Evolutionary conservation across 1,140 invertebrate genomes (phyloP), one percentile per base, ranked within the genome.

Genomic region (Venturia canescens): DNA sequence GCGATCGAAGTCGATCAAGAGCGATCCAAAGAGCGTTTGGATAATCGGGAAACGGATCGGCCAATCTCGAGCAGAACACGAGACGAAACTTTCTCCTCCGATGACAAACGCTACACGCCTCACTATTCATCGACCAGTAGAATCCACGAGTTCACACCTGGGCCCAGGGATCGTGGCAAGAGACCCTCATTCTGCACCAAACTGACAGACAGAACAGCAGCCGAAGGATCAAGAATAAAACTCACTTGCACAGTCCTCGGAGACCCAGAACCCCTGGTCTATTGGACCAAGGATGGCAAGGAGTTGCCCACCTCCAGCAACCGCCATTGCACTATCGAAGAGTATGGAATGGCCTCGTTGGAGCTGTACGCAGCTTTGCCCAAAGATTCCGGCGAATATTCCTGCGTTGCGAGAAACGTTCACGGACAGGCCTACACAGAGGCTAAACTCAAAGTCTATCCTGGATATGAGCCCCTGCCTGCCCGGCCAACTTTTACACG

Each of bases 161-260:
- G 82, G n/a, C 82, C 82, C 34, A 69, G 77, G 82, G 91, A 93
- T 89, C 89, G 91, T 31, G 94, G 92, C 82, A 93, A 94, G 80
- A 95, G 96, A 89, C 97, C 97, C 6, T 93, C 95, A 6, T 98
- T 98, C 89, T 96, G 96, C 53, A 96, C 95, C n/a, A 93, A 94
- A 79, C 89, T 98, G 48, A 95, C 94, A 2, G 95, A 97, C 87
- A 94, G 96, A 82, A 95, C 95, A 4, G 94, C 95, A 1, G 94
- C 94, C 0, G 94, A 95, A 86, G 95, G 95, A 13, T 95, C 95
- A 29, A 92, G 94, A 82, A 94, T 97, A 1, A 95, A 95, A 86
- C 90, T 99, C n/a, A 95, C 95, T 3, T 98, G 98, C 87, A 95
- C 95, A 78, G 94, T 98, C 0, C 93, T 98, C 70, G 96, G 96